Evolutionary conservation across 2,797 vertebrate species (phyloP).

Genomic region (Gymnocypris eckloni): DNA sequence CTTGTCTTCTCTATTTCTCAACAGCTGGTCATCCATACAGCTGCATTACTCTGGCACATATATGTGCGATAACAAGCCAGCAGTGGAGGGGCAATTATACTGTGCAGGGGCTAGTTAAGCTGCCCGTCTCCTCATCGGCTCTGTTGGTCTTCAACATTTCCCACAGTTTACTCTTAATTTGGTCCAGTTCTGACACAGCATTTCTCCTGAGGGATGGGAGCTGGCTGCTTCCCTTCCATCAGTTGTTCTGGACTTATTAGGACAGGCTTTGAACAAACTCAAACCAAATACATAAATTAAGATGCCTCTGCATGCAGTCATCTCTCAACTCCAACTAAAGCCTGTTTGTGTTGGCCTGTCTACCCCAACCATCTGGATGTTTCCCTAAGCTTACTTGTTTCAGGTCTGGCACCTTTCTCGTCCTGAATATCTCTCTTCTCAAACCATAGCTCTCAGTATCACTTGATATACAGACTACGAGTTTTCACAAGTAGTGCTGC

Average conservation of each 20-base stretch:
- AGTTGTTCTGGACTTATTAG: constrained; percentile 58
- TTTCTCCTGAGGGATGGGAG: constrained; percentile 46
- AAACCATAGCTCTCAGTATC: constrained; percentile 25
- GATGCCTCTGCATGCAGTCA: constrained; percentile 49
- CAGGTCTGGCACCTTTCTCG: constrained; percentile 70
- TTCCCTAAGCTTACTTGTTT: constrained; percentile 74
- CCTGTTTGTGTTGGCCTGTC: constrained; percentile 68
- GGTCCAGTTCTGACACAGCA: constrained; percentile 71
- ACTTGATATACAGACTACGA: not conserved
- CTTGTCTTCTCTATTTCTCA: not conserved
- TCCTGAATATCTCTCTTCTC: constrained; percentile 66
- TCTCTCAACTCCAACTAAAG: constrained; percentile 69
- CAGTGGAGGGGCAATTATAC: constrained; percentile 44
- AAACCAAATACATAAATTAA: constrained; percentile 48
- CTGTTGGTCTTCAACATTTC: constrained; percentile 23
- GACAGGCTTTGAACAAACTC: constrained; percentile 51
- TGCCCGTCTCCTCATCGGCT: constrained; percentile 1
- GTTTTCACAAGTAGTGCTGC: not conserved
- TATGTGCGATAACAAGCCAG: constrained; percentile 46
- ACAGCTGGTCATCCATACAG: constrained; percentile 6
- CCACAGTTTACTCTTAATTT: constrained; percentile 75
- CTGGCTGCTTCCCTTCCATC: constrained; percentile 42
- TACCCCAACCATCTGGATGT: constrained; percentile 75
- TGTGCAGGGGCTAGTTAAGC: constrained; percentile 31
- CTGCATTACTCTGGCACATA: constrained; percentile 11